Conservation (phyloP, 2,888 invertebrate genomes). For the Spodoptera exigua region DNA sequence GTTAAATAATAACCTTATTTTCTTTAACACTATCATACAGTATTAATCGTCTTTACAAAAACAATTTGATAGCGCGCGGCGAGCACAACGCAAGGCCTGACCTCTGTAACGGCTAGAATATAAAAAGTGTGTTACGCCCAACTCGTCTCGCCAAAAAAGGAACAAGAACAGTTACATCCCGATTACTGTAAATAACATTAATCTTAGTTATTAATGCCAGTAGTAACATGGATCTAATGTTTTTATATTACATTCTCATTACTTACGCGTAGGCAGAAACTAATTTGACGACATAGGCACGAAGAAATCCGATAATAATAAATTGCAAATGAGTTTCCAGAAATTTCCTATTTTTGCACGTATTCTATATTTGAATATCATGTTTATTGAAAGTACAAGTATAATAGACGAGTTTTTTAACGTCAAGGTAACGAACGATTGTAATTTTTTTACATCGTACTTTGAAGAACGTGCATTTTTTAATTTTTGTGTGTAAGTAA, state of each 20-base stretch:
- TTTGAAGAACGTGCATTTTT: too few species aligned
- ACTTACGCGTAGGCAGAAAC: constrained; percentile 23
- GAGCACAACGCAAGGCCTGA: constrained; percentile 31
- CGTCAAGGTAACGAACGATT: too few species aligned
- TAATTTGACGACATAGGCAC: constrained; percentile 11
- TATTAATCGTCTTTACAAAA: constrained; percentile 40
- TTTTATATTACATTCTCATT: constrained; percentile 27
- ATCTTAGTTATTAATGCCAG: constrained; percentile 50
- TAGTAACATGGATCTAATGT: constrained; percentile 41
- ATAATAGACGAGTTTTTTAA: too few species aligned
- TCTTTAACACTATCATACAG: constrained; percentile 34
- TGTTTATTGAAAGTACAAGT: too few species aligned
- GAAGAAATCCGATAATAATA: constrained; percentile 15
- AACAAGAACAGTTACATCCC: constrained; percentile 54
- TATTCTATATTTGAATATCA: too few species aligned
- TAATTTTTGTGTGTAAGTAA: too few species aligned
- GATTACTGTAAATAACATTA: constrained; percentile 53
- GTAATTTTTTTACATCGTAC: too few species aligned
- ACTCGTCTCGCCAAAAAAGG: constrained; percentile 61
- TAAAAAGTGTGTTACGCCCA: constrained; percentile 57
- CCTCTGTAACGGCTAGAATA: constrained; percentile 51
- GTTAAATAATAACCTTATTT: constrained; percentile 37
- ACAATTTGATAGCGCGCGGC: constrained; percentile 35
- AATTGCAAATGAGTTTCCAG: constrained; percentile 2
- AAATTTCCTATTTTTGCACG: constrained; percentile 3